Percentiles rank a stretch among this genome's conserved stretches.
Evolutionary conservation across 2,113 vertebrate genomes (phyloP).

Genomic region (Oxygymnocypris stewartii): DNA sequence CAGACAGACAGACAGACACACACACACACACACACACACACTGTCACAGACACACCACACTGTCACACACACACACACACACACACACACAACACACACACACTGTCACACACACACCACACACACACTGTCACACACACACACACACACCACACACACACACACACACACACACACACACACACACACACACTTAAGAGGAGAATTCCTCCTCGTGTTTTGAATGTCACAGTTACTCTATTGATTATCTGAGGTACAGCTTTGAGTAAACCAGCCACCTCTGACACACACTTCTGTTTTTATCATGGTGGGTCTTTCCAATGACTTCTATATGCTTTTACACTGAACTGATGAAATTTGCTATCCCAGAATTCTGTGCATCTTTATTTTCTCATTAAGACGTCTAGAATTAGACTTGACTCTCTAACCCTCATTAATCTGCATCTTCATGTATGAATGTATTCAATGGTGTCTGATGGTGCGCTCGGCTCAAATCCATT

Average conservation of each 20-base stretch:
- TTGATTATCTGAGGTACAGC: constrained; percentile 32
- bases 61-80: too few species aligned
- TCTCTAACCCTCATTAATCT: neutral
- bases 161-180: neutral
- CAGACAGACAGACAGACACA: too few species aligned
- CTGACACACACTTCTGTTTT: neutral
- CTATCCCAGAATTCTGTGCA: neutral
- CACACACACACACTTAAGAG: neutral
- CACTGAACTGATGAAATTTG: neutral
- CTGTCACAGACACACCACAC: too few species aligned
- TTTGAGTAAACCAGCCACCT: constrained; percentile 3
- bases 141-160: constrained; percentile 4
- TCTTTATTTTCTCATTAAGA: neutral
- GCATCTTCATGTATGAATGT: neutral
- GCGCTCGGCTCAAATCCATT: neutral
- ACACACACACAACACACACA: too few species aligned
- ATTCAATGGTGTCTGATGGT: neutral
- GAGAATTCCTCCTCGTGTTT: neutral
- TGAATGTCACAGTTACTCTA: constrained; percentile 1
- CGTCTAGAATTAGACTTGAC: neutral
- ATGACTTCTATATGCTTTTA: neutral
- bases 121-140: neutral
- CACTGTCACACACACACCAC: neutral
- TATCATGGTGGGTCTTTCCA: neutral
- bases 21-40: too few species aligned